phyloP scores from a whole-genome alignment of 2,888 invertebrate genomes.

The Heteromurus nitidus region DNA sequence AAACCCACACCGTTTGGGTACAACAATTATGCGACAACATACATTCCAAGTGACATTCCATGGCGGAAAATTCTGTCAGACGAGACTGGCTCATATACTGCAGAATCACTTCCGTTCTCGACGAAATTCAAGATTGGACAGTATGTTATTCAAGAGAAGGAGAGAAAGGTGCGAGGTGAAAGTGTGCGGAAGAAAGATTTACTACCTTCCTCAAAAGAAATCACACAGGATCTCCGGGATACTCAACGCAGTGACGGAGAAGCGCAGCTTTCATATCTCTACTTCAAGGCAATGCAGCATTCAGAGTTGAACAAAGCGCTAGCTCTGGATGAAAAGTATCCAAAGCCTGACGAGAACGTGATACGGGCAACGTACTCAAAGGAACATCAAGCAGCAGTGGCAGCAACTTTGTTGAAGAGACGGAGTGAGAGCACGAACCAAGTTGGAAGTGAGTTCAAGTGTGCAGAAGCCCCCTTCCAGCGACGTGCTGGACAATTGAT shows the following conservation, averaged over 20 bases:
- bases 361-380: conserved; percentile 64
- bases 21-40: conserved; percentile 64
- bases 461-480: conserved; percentile 27
- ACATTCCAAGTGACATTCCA: conserved; percentile 60
- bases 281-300: conserved; percentile 68
- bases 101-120: conserved; percentile 59
- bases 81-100: conserved; percentile 49
- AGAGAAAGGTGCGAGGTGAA: conserved; percentile 57
- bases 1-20: conserved; percentile 58
- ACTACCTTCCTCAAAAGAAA: conserved; percentile 45
- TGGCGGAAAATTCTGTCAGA: conserved; percentile 48
- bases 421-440: background rate
- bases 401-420: background rate
- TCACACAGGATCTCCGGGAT: conserved; percentile 58
- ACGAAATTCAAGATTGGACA: conserved; percentile 51
- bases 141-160: conserved; percentile 54
- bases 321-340: conserved; percentile 66
- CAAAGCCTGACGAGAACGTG: conserved; percentile 61
- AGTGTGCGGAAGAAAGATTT: conserved; percentile 64
- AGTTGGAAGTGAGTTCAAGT: background rate
- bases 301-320: conserved; percentile 70
- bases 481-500: conserved; percentile 22
- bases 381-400: conserved; percentile 46
- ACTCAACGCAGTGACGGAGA: conserved; percentile 14
- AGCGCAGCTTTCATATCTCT: conserved; percentile 38